Base-by-base conservation (phyloP, 2,888 invertebrate species). In the Euspilapteryx auroguttella region DNA sequence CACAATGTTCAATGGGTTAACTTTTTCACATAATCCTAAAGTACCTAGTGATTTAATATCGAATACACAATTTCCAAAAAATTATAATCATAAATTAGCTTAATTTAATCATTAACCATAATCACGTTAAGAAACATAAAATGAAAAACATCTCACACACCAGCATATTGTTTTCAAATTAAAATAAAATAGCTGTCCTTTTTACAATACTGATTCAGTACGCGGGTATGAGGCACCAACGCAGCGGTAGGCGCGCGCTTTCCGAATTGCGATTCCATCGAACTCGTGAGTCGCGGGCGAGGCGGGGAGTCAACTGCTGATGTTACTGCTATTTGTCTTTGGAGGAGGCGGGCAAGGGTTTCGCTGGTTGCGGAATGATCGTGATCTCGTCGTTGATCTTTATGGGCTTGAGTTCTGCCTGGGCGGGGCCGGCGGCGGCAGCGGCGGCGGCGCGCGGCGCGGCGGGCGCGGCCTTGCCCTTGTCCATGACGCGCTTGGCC, bases 321-420 rank as follows among this genome's bases (percentile, higher is more conserved):
- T 14, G 21, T 14, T 13, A 22, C 39, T 47, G 68, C 50, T 73
- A 73, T 71, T 73, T 71, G 28, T 71, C 71, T 44, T 73, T 73
- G 25, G 71, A 64, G 20, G 71, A 69, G 37, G 71, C 71, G 29
- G 71, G 56, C 26, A 56, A 51, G 14, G 68, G 65, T 42, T 71
- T 69, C 36, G 89, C 85, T 41, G 93, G 90, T 62, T 93, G 92
- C 40, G 92, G 91, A 71, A 92, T 92, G 47, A 93, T 93, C 33
- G 93, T 93, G 43, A 92, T 92, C 69, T 92, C 92, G 57, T 92
- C 91, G 59, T 91, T 92, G 48, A 93, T 92, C 66, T 91, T 91
- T 35, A 92, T 61, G 28, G 92, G 90, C 56, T 91, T 91, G 42
- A 89, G 63, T 44, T 87, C 57, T 12, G 87, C 80, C 45, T 89